Percentiles rank a stretch among this genome's conserved stretches.
Evolutionary conservation across 1,140 invertebrate species (phyloP).

Genomic region (Ptiloglossa arizonensis): DNA sequence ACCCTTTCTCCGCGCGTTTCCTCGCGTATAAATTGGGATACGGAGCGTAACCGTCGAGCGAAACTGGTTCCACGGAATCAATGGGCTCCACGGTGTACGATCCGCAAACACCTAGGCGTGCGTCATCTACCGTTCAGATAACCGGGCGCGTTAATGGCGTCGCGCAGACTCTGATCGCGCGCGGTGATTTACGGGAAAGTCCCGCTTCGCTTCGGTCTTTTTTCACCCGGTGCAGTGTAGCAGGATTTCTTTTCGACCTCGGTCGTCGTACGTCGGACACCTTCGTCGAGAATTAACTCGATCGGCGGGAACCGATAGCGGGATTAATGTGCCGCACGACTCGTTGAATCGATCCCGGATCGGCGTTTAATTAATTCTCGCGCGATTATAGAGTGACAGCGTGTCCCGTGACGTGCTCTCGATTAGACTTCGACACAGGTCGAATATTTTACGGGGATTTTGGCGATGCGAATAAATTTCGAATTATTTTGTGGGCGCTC

Average conservation of each 20-base stretch:
- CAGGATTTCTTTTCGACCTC: slow-evolving; percentile 23
- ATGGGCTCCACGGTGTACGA: slow-evolving; percentile 60
- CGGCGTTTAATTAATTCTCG: slow-evolving; percentile 41
- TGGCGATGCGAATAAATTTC: too few species aligned
- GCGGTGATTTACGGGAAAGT: slow-evolving; percentile 60
- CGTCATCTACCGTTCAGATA: slow-evolving; percentile 65
- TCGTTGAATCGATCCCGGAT: slow-evolving; percentile 14
- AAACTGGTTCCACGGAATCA: slow-evolving; percentile 67
- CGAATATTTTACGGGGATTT: too few species aligned
- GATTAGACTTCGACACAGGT: too few species aligned
- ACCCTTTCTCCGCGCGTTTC: slow-evolving; percentile 25
- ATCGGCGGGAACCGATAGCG: slow-evolving; percentile 51
- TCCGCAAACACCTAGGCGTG: slow-evolving; percentile 55
- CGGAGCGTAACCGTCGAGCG: slow-evolving; percentile 57
- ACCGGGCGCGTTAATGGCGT: slow-evolving; percentile 60
- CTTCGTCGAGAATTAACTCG: slow-evolving; percentile 58
- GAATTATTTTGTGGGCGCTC: too few species aligned
- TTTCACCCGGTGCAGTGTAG: too few species aligned
- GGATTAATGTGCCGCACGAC: slow-evolving; percentile 40
- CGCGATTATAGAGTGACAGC: background rate
- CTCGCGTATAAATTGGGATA: slow-evolving; percentile 50
- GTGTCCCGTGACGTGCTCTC: too few species aligned
- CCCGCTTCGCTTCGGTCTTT: too few species aligned
- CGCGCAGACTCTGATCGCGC: slow-evolving; percentile 45
- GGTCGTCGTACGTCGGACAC: slow-evolving; percentile 44